phyloP scores from a whole-genome alignment of 2,797 vertebrate genomes.

The Choloepus didactylus region DNA sequence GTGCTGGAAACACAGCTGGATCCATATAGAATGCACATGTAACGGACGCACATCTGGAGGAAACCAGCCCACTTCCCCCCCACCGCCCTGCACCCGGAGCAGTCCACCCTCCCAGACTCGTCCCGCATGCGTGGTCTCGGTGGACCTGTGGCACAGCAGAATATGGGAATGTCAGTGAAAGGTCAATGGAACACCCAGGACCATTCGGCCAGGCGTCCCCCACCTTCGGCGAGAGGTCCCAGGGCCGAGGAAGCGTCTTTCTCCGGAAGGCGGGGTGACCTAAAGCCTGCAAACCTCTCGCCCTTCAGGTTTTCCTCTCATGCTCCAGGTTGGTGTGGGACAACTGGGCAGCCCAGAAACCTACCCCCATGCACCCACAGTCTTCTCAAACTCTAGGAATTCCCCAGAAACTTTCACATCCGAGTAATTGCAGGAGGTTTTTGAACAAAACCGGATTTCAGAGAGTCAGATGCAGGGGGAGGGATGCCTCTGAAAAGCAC shows the following conservation, averaged over 20 bases:
- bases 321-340: background rate
- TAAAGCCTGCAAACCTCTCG: background rate
- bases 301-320: background rate
- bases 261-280: background rate
- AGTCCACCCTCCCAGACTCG: background rate
- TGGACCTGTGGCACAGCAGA: background rate
- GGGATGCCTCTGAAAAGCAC: background rate
- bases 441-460: background rate
- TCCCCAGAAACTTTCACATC: background rate
- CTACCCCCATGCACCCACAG: background rate
- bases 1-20: background rate
- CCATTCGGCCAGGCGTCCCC: background rate
- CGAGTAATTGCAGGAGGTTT: background rate
- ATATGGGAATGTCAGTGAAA: fast-evolving
- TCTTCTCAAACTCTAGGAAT: background rate
- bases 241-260: background rate
- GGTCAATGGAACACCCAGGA: background rate
- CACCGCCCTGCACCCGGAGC: fast-evolving
- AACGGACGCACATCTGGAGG: background rate
- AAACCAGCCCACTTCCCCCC: background rate
- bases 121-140: fast-evolving
- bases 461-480: background rate
- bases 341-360: background rate
- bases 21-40: background rate
- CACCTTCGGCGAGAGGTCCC: background rate